Evolutionary conservation across 2,888 invertebrate genomes (phyloP).

Genomic region (Himalopsyche anomala): DNA sequence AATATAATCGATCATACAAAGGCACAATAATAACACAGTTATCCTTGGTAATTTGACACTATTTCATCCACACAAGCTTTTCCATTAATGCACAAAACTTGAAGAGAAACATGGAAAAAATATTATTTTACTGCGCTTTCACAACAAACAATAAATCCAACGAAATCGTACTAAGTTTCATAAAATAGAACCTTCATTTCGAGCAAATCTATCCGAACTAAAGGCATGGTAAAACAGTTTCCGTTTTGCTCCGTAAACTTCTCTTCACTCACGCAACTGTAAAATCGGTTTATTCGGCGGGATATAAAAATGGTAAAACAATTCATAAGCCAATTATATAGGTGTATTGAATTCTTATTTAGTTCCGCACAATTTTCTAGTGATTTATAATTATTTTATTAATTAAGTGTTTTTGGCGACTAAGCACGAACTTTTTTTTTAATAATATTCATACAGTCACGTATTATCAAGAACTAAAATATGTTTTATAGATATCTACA

Average conservation of each 20-base stretch:
- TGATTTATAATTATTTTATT: no score
- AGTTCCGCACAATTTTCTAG: no score
- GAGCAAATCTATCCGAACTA: neutral
- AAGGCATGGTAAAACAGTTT: conserved; percentile 5
- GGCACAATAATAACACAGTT: conserved; percentile 26
- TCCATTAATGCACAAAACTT: neutral
- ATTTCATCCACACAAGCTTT: conserved; percentile 23
- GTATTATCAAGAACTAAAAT: no score
- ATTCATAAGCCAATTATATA: no score
- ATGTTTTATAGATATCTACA: no score
- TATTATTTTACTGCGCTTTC: neutral
- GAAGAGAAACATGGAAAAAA: conserved; percentile 6
- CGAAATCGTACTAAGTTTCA: neutral
- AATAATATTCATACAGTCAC: no score
- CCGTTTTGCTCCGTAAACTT: neutral
- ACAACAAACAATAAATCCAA: neutral
- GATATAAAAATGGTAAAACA: no score
- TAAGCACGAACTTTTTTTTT: no score
- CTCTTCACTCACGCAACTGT: neutral
- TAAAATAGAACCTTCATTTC: neutral
- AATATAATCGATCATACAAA: conserved; percentile 31
- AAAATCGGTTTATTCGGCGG: no score
- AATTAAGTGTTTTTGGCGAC: no score
- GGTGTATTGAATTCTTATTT: no score
- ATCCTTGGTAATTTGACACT: neutral